Base-by-base conservation (phyloP, 64 coral and sea anemone species). In the Anthopleura sola region DNA sequence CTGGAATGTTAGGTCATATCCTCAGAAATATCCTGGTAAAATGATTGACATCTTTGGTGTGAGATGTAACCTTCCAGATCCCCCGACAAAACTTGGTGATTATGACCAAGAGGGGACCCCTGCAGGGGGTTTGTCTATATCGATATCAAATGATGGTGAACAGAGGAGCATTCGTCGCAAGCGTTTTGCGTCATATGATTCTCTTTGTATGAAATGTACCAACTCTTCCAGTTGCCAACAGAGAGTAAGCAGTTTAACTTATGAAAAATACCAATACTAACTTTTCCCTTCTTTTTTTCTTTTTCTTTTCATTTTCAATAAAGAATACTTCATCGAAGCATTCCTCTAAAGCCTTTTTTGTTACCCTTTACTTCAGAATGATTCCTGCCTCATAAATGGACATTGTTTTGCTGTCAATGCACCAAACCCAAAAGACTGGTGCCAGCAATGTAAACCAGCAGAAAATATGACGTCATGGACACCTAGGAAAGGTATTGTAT, bases 31-130 rank as follows among this genome's bases (percentile, higher is more conserved):
- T 33, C 46, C 55, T 26, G 91, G 81, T 29, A 80, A 23, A 36
- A 85, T 89, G 84, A 79, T 80, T 34, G 91, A 93, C 68, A 28
- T 93, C 19, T 86, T 88, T 78, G 62, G 83, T 20, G 37, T 93
- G 1, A 81, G 87, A 37, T 93, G 92, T 36, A 44, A 83, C 19
- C 84, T 93, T 19, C 92, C 92, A 8, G 54, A 23, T 0, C 84
- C 92, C 19, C 92, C 86, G 15, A 44, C 68, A 6, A 85, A 47
- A 38, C 78, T 81, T 12, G 80, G 81, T 24, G 71, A 89, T 37
- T 66, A 29, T 55, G 37, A 82, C 24, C 16, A 76, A 31, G 55
- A 39, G 10, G 87, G 86, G 16, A 89, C 68, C 8, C 83, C 87
- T 56, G 83, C 91, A 32, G 83, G 78, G 17, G 87, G 83, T 5